phyloP scores from a whole-genome alignment of 2,113 vertebrate species.

The Sceloporus undulatus region DNA sequence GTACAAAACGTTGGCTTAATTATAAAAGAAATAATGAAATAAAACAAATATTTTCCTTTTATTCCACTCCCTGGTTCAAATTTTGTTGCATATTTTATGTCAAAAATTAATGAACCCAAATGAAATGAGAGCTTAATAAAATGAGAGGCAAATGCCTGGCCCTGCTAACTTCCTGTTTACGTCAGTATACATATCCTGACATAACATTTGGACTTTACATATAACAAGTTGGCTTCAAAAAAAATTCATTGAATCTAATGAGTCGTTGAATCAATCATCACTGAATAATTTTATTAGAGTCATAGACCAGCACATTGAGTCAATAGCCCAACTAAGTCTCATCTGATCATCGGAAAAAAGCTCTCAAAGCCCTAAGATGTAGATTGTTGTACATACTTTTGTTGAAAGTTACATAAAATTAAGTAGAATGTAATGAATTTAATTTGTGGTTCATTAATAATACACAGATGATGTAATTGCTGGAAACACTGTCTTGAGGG shows the following conservation, averaged over 20 bases:
- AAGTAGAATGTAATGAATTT: constrained; percentile 75
- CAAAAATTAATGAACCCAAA: not conserved
- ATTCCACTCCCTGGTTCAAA: not conserved
- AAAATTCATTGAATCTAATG: too few relatives aligned
- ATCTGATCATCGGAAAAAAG: too few relatives aligned
- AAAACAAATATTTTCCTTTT: not conserved
- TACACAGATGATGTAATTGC: constrained; percentile 65
- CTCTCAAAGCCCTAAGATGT: too few relatives aligned
- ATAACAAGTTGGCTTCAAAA: too few relatives aligned
- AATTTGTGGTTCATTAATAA: constrained; percentile 76
- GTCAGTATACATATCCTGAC: not conserved
- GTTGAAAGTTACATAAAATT: constrained; percentile 73
- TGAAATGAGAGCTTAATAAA: not conserved
- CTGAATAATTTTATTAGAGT: too few relatives aligned
- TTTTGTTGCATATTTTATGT: constrained; percentile 11
- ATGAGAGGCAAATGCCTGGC: constrained; percentile 31
- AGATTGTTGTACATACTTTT: constrained; percentile 60
- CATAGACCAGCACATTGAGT: too few relatives aligned
- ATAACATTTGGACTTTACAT: too few relatives aligned
- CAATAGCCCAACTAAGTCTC: too few relatives aligned
- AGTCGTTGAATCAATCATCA: too few relatives aligned
- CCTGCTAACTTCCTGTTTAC: constrained; percentile 20
- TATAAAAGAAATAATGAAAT: constrained; percentile 7
- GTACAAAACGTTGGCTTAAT: constrained; percentile 13
- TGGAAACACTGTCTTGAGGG: constrained; percentile 61